A percentile compares a stretch with the other conserved stretches of the same genome.
Evolutionary conservation across 2,113 vertebrate species (phyloP).

Genomic region (Sigmodon hispidus): DNA sequence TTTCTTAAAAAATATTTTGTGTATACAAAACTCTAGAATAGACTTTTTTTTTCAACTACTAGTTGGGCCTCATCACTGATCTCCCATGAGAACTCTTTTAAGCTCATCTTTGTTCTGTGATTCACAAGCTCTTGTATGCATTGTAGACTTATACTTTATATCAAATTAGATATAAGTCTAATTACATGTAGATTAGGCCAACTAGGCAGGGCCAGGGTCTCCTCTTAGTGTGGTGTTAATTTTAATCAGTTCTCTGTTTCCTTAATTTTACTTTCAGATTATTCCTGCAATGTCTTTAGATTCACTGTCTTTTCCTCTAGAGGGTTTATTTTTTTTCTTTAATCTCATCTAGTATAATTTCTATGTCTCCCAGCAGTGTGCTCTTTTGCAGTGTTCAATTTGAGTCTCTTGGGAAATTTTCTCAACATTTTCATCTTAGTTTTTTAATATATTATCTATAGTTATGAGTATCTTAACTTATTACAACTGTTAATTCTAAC

Average conservation of each 20-base stretch:
- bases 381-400: background rate
- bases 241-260: background rate
- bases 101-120: background rate
- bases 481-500: background rate
- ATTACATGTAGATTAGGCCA: background rate
- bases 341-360: background rate
- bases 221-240: background rate
- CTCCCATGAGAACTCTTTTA: background rate
- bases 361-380: background rate
- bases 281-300: background rate
- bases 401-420: background rate
- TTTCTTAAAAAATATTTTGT: background rate
- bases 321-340: background rate
- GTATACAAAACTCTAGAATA: background rate
- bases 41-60: background rate
- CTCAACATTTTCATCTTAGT: background rate
- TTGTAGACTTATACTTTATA: background rate
- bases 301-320: background rate
- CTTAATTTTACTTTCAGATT: background rate
- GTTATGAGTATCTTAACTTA: background rate
- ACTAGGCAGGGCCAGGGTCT: background rate
- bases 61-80: background rate
- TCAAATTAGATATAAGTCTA: too few relatives aligned
- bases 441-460: background rate
- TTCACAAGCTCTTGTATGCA: background rate